Conservation (phyloP, 2,888 invertebrate species). For the Lasioglossum oenotherae region DNA sequence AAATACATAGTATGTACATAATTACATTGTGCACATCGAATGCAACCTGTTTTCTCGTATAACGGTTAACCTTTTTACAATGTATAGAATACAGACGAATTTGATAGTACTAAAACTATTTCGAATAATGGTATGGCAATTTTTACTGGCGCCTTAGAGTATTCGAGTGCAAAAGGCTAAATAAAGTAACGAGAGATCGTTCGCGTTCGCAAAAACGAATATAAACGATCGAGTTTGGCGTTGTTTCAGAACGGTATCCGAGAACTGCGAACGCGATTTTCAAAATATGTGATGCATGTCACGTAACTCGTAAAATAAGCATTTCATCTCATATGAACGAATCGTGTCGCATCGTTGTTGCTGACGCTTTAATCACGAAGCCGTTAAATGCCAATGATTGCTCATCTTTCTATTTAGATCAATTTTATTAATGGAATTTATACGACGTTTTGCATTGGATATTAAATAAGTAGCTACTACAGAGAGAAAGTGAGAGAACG, state of each 20-base stretch:
- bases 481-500: background rate
- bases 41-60: too few species aligned
- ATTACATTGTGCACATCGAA: too few species aligned
- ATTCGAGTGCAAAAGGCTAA: background rate
- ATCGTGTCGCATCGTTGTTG: background rate
- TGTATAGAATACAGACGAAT: too few species aligned
- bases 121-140: too few species aligned
- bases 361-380: slow-evolving; percentile 12
- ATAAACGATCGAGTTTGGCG: slow-evolving; percentile 8
- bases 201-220: background rate
- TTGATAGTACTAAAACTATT: too few species aligned
- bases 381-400: background rate
- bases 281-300: background rate
- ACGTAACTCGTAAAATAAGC: slow-evolving; percentile 2
- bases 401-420: background rate
- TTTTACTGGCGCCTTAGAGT: too few species aligned
- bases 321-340: background rate
- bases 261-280: too few species aligned
- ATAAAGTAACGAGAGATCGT: slow-evolving; percentile 15
- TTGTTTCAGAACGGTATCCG: background rate
- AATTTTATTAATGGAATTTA: background rate
- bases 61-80: too few species aligned
- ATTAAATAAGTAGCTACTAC: background rate
- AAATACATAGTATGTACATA: too few species aligned
- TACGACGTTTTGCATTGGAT: background rate